A percentile compares a stretch with the other conserved stretches of the same genome.
These are phyloP conservation scores for Platyscapa corneri DNA, from an alignment of 1,140 invertebrate species.

Conservation along the genomic window DNA sequence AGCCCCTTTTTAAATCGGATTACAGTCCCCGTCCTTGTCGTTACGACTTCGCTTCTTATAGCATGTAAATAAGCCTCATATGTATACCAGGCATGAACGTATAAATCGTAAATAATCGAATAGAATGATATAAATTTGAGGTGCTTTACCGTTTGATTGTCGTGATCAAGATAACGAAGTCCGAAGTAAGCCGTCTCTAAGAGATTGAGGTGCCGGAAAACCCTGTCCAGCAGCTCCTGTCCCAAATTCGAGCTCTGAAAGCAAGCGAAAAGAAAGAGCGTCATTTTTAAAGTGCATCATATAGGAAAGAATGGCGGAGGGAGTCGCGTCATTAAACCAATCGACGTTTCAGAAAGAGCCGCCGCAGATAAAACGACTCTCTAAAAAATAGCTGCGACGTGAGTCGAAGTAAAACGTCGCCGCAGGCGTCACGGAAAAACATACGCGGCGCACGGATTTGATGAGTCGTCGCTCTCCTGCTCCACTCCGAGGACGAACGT, in stretches of 20 bases:
- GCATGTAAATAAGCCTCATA: too few species aligned
- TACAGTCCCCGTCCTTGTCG: too few species aligned
- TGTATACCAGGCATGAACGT: not conserved
- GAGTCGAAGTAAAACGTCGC: slow-evolving; percentile 9
- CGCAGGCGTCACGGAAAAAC: not conserved
- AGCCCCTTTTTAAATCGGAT: too few species aligned
- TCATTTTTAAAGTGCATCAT: not conserved
- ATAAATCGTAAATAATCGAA: not conserved
- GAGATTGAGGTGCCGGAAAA: slow-evolving; percentile 91
- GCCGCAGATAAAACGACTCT: not conserved
- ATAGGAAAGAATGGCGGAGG: not conserved
- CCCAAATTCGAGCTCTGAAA: slow-evolving; percentile 88
- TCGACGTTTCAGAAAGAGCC: not conserved
- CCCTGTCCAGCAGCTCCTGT: slow-evolving; percentile 89
- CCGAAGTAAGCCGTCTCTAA: slow-evolving; percentile 95
- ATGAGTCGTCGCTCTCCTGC: not conserved
- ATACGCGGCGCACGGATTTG: not conserved
- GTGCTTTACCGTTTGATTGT: slow-evolving; percentile 88
- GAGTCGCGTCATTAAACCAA: not conserved
- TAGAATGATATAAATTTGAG: not conserved
- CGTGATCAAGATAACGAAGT: slow-evolving; percentile 88
- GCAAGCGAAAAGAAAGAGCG: slow-evolving; percentile 66
- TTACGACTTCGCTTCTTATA: too few species aligned
- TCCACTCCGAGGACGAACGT: slow-evolving; percentile 11
- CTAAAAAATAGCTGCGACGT: not conserved